Conservation (phyloP, 2,888 invertebrate species). For the Muscina levida region DNA sequence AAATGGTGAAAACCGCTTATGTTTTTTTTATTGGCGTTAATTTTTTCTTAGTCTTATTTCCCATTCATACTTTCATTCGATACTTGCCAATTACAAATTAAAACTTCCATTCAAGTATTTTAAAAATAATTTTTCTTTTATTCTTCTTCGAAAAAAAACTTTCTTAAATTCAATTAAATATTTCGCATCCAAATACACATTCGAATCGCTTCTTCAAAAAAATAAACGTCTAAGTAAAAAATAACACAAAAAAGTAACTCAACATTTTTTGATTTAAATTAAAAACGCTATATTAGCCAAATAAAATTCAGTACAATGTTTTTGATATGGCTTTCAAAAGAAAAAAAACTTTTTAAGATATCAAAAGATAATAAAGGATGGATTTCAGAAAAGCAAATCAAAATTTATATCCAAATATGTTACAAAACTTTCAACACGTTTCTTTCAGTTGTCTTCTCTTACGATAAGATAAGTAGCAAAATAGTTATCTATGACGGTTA, state of each 20-base stretch:
- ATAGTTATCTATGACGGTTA: constrained; percentile 65
- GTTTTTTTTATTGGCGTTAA: too few relatives aligned
- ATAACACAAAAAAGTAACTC: constrained; percentile 5
- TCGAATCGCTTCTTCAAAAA: constrained; percentile 16
- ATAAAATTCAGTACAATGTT: not conserved
- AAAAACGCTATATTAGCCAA: too few relatives aligned
- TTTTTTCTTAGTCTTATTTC: too few relatives aligned
- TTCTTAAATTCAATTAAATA: not conserved
- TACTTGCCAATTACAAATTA: too few relatives aligned
- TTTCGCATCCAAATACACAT: constrained; percentile 4
- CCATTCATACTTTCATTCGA: too few relatives aligned
- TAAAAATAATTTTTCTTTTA: too few relatives aligned
- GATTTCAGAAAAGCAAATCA: too few relatives aligned
- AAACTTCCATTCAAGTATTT: too few relatives aligned
- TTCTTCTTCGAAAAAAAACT: constrained; percentile 15
- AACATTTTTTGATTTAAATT: not conserved
- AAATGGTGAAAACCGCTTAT: too few relatives aligned
- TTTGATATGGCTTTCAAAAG: constrained; percentile 20
- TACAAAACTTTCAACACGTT: not conserved
- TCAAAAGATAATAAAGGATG: too few relatives aligned
- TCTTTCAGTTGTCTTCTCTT: constrained; percentile 6
- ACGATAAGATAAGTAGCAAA: constrained; percentile 70
- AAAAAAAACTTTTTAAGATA: constrained; percentile 24
- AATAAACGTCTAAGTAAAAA: not conserved
- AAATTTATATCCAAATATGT: constrained; percentile 1